Evolutionary conservation across 2,797 vertebrate species (phyloP), one percentile per base, ranked within the genome.

Genomic region (Loriculus beryllinus): DNA sequence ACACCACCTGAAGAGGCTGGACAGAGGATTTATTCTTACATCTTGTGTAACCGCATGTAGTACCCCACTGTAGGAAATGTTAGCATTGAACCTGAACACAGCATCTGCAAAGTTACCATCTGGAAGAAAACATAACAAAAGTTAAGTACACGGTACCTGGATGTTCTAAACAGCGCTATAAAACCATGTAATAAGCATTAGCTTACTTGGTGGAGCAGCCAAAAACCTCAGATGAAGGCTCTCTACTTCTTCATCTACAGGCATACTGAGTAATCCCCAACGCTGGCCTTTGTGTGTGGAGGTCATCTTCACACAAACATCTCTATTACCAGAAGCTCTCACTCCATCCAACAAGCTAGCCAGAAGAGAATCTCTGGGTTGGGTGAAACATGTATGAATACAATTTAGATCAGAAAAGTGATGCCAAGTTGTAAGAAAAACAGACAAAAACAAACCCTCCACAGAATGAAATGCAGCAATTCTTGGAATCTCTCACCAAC

Each of bases 41-140:
- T 99, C 99, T 97, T 99, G 99, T 6, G 99, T 99, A 82, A 99
- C 99, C 39, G 99, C 99, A 93, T 99, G 99, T 49, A 99, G 98
- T 84, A 99, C 99, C 60, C 99, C 99, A 35, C 99, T 99, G 97
- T 99, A 99, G 52, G 99, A 99, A 94, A 99, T 98, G 97, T 99
- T 99, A 92, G 99, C 98, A 12, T 99, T 99, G 97, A 99, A 99
- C 94, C 99, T 98, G 97, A 99, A 99, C 43, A 99, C 99, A 49
- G 99, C 98, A 95, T 99, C 99, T 63, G 99, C 99, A 97, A 99
- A 99, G 96, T 98, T 99, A 84, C 99, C 98, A 97, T 99, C 99
- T 99, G 94, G 60, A 97, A 97, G 45, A 68, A 82, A 57, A 91
- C 21, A 91, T 12, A 93, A 79, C 35, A 92, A 18, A 65, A 89